Percentiles rank a stretch among this genome's conserved stretches.
Evolutionary conservation across 2,888 invertebrate genomes (phyloP).

Genomic region (Calameuta filiformis): DNA sequence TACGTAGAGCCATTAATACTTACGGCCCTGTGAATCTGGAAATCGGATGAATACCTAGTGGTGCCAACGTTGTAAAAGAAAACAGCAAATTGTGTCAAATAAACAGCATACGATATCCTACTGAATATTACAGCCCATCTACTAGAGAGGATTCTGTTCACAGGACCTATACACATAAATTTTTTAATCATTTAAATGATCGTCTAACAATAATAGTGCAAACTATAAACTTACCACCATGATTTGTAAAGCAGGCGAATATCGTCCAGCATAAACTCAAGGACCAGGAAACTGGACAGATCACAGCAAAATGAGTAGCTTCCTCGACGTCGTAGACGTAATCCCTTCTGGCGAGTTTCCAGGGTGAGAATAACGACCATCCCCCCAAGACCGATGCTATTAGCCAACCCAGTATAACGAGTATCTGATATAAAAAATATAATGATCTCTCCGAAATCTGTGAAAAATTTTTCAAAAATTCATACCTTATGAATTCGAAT

Average conservation of each 20-base stretch:
- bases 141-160: constrained; percentile 69
- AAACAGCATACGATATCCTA: constrained; percentile 75
- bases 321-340: constrained; percentile 73
- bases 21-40: constrained; percentile 71
- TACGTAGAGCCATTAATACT: constrained; percentile 41
- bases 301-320: constrained; percentile 74
- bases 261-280: constrained; percentile 74
- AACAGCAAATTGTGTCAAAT: constrained; percentile 75
- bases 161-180: constrained; percentile 61
- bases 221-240: constrained; percentile 64
- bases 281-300: constrained; percentile 74
- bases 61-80: constrained; percentile 75
- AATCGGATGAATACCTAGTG: constrained; percentile 72
- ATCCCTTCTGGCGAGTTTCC: constrained; percentile 70
- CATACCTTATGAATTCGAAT: constrained; percentile 63
- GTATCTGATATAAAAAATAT: constrained; percentile 60
- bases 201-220: neutral
- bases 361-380: constrained; percentile 73
- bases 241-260: constrained; percentile 71
- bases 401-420: constrained; percentile 70
- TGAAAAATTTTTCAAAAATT: constrained; percentile 11
- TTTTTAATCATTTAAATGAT: neutral
- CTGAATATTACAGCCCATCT: constrained; percentile 73
- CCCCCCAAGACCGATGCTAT: constrained; percentile 65
- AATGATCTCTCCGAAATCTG: neutral